Evolutionary conservation across 2,888 invertebrate genomes (phyloP).

Genomic region (Scaptomyza cyrtandrae): DNA sequence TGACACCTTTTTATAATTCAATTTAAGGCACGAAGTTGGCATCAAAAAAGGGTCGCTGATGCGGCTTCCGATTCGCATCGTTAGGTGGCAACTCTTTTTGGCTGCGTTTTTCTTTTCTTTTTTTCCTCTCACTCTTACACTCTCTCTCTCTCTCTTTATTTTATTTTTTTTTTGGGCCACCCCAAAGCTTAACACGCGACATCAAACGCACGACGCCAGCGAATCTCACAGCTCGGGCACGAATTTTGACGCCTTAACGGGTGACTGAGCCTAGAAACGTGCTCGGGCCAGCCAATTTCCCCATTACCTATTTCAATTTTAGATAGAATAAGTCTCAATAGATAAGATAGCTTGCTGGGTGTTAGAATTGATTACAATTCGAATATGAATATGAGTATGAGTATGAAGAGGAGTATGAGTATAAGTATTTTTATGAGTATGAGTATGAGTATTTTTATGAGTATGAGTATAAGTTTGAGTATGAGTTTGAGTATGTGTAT

Average conservation of each 20-base stretch:
- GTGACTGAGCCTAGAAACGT: constrained; percentile 49
- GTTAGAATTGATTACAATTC: neutral
- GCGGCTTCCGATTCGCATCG: constrained; percentile 31
- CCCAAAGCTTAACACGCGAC: constrained; percentile 34
- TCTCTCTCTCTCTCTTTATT: neutral
- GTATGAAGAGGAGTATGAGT: neutral
- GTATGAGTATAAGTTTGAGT: neutral
- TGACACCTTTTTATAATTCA: constrained; percentile 74
- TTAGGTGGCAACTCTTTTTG: constrained; percentile 29
- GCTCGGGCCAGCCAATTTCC: neutral
- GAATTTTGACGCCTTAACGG: constrained; percentile 66
- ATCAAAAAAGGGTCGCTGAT: constrained; percentile 62
- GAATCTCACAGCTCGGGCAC: constrained; percentile 47
- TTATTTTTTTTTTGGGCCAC: neutral
- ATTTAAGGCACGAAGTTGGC: constrained; percentile 62
- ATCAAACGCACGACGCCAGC: constrained; percentile 46
- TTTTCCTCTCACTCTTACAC: too few species aligned
- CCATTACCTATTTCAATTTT: neutral
- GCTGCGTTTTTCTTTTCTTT: neutral
- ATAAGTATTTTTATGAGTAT: neutral
- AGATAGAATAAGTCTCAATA: constrained; percentile 3
- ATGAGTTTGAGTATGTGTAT: neutral
- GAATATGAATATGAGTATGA: neutral
- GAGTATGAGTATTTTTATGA: neutral
- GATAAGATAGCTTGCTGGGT: constrained; percentile 1